Evolutionary conservation across 2,797 vertebrate species (phyloP).

Genomic region (Cryptoprocta ferox): DNA sequence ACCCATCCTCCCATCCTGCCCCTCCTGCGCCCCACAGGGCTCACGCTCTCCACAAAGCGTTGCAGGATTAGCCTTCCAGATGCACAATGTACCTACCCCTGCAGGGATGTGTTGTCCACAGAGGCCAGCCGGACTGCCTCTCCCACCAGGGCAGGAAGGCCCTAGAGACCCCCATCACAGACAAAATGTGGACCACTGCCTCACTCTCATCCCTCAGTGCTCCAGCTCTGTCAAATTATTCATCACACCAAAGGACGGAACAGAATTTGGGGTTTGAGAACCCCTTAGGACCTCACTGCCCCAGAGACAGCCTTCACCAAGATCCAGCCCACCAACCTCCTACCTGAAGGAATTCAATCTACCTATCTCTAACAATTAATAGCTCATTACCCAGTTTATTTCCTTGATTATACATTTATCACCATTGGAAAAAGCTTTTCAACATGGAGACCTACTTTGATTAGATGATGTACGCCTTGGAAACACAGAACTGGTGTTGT

Average conservation of each 20-base stretch:
- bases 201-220: not conserved
- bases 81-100: not conserved
- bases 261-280: not conserved
- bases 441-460: not conserved
- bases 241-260: not conserved
- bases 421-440: not conserved
- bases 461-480: not conserved
- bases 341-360: not conserved
- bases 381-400: not conserved
- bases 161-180: not conserved
- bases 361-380: not conserved
- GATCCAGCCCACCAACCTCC: not conserved
- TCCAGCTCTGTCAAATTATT: not conserved
- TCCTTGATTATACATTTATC: not conserved
- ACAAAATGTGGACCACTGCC: not conserved
- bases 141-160: not conserved
- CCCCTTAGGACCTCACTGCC: not conserved
- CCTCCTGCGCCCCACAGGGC: not conserved
- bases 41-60: not conserved
- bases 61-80: not conserved
- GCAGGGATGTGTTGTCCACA: not conserved
- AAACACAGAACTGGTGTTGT: not conserved
- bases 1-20: not conserved
- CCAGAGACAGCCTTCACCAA: not conserved
- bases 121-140: not conserved